Evolutionary conservation across 2,797 vertebrate species (phyloP), one percentile per base, ranked within the genome.

Genomic region (Melanotaenia boesemani): DNA sequence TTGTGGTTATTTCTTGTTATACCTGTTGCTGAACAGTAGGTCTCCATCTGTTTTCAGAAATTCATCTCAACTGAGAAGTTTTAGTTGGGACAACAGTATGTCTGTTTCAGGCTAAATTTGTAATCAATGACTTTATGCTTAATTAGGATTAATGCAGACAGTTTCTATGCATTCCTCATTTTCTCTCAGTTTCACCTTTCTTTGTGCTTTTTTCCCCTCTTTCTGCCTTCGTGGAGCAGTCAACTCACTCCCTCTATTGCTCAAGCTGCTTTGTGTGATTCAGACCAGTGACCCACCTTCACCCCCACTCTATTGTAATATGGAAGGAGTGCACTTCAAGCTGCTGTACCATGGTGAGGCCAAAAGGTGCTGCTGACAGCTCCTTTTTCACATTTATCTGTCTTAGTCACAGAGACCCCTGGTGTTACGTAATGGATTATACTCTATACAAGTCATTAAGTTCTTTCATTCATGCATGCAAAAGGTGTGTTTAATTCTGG

Each of bases 261-360:
- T 99, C 92, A 96, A 85, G 87, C 93, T 99, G 63, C 94, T 98
- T 39, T 96, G 96, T 84, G 77, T 95, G 74, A 91, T 94, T 18
- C 96, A 97, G 82, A 86, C 94, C 81, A 91, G 93, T 56, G 93
- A 84, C 52, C 84, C 88, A 6, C 72, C 91, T 10, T 86, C 83
- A 26, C 70, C 80, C 12, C 62, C 76, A 48, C 82, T 70, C 60
- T 74, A 89, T 56, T 87, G 81, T 57, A 94, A 96, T 52, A 91
- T 96, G 94, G 96, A 97, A 68, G 95, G 93, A 84, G 93, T 93
- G 63, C 95, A 97, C 88, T 95, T 97, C 91, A 98, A 96, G 87
- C 94, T 99, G 62, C 95, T 99, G 73, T 97, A 97, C 88, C 95
- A 97, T 48, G 96, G 98, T 99, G 77, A 95, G 92, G 74, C 69